Conservation (phyloP, 2,888 invertebrate genomes). For the Abrostola triplasia region DNA sequence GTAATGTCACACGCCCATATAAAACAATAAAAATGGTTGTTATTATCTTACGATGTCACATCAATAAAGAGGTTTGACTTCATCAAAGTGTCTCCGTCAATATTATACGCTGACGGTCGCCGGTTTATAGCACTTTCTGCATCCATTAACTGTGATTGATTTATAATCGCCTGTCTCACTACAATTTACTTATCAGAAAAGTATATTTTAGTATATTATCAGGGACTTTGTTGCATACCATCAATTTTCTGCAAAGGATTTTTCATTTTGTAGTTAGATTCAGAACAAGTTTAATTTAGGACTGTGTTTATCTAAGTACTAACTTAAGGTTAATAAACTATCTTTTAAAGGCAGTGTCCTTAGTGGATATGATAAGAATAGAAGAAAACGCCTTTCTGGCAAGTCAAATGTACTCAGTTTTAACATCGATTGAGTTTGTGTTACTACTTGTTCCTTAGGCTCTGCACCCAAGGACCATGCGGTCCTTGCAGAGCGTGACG, state of each 20-base stretch:
- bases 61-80: constrained; percentile 40
- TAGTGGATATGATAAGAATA: too few relatives aligned
- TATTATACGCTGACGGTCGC: constrained; percentile 40
- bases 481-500: too few relatives aligned
- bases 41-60: constrained; percentile 42
- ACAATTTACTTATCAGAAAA: constrained; percentile 44
- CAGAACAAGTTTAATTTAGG: too few relatives aligned
- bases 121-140: constrained; percentile 51
- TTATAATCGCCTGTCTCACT: constrained; percentile 38
- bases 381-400: too few relatives aligned
- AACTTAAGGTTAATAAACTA: too few relatives aligned
- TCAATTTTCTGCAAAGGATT: background rate
- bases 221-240: background rate
- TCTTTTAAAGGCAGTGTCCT: too few relatives aligned
- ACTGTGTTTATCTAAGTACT: too few relatives aligned
- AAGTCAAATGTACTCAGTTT: too few relatives aligned
- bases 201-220: constrained; percentile 21
- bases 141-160: constrained; percentile 54
- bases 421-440: too few relatives aligned
- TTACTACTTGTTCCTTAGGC: too few relatives aligned
- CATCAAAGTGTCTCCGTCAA: constrained; percentile 46
- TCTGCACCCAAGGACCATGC: too few relatives aligned
- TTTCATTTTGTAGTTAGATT: too few relatives aligned
- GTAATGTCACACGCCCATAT: background rate
- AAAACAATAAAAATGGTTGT: constrained; percentile 34